These are phyloP conservation scores for Serrognathus titanus DNA, from an alignment of 2,888 invertebrate genomes.

Conservation along the genomic window DNA sequence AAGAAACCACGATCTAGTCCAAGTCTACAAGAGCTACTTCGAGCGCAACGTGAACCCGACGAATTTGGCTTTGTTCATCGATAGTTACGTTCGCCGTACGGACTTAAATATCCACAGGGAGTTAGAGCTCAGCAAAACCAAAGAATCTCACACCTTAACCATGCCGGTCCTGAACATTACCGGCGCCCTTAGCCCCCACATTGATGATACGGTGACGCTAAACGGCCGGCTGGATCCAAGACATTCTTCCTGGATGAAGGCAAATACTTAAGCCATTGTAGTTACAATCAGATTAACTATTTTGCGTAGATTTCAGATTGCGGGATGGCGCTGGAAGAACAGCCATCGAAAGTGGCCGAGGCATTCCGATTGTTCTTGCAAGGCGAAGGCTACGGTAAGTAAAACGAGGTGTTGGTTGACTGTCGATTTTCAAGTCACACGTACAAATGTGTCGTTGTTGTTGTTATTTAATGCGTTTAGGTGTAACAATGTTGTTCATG, in stretches of 20 bases:
- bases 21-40: constrained; percentile 89
- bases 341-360: constrained; percentile 94
- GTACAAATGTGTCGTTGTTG: background rate
- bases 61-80: constrained; percentile 91
- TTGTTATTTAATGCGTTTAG: background rate
- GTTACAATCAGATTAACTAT: background rate
- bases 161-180: constrained; percentile 93
- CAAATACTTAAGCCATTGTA: constrained; percentile 40
- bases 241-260: constrained; percentile 98
- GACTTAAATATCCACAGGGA: constrained; percentile 89
- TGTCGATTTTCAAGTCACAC: background rate
- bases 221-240: constrained; percentile 95
- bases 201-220: constrained; percentile 93
- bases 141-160: constrained; percentile 61
- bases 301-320: constrained; percentile 85
- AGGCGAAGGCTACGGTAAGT: constrained; percentile 98
- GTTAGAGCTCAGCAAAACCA: constrained; percentile 54
- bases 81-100: constrained; percentile 84
- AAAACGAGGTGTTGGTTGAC: constrained; percentile 37
- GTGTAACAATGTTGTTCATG: background rate
- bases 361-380: constrained; percentile 97
- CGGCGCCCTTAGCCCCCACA: constrained; percentile 89
- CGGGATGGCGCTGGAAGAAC: constrained; percentile 96
- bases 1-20: constrained; percentile 87
- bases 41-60: constrained; percentile 86